A percentile compares a stretch with the other conserved stretches of the same genome.
phyloP scores from a whole-genome alignment of 2,888 invertebrate species.

The Aphidius colemani region DNA sequence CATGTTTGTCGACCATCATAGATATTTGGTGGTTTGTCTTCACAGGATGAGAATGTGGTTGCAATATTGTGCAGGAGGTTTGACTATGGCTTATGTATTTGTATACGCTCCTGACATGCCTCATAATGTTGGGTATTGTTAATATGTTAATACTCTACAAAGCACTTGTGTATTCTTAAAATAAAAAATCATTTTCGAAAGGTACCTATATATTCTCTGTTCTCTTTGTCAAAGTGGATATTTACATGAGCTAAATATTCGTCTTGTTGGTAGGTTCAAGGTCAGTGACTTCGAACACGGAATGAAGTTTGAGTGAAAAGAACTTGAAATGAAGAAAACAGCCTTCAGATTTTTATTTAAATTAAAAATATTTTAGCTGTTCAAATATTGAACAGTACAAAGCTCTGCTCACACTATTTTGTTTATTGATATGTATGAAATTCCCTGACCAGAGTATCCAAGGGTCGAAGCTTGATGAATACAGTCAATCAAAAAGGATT shows the following conservation, averaged over 20 bases:
- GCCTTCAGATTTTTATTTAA: not conserved
- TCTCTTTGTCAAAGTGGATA: not conserved
- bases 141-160: conserved; percentile 46
- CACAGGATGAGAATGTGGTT: no score
- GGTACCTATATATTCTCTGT: no score
- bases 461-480: conserved; percentile 3
- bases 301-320: conserved; percentile 1
- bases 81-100: not conserved
- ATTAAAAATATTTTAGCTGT: not conserved
- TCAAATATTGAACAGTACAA: not conserved
- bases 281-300: not conserved
- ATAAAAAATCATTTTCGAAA: no score
- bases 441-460: no score
- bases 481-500: conserved; percentile 21
- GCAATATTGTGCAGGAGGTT: conserved; percentile 8
- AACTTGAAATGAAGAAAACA: not conserved
- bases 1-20: no score
- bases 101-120: conserved; percentile 4
- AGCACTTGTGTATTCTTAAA: no score
- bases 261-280: not conserved
- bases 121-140: conserved; percentile 51
- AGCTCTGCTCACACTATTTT: not conserved
- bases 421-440: not conserved
- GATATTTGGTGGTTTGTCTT: no score
- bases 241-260: conserved; percentile 26